These are phyloP conservation scores for Lytechinus pictus DNA, from an alignment of 35 echinoderm and acorn worm genomes.

Conservation along the genomic window DNA sequence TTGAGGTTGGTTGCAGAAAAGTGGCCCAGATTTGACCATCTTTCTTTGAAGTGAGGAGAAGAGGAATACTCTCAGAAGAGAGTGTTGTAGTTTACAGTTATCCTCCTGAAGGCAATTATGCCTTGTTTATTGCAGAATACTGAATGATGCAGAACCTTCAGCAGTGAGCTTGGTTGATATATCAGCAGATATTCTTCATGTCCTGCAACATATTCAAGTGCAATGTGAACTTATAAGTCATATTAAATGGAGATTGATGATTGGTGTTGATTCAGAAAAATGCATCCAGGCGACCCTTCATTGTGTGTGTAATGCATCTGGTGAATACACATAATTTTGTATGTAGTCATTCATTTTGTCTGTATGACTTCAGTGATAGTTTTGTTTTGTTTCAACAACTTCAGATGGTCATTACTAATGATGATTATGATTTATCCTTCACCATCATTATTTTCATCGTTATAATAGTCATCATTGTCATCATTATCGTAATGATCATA, in stretches of 20 bases:
- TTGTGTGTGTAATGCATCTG: background rate
- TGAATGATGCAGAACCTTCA: background rate
- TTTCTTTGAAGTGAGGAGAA: background rate
- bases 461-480: background rate
- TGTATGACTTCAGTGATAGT: background rate
- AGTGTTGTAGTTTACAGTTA: background rate
- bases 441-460: background rate
- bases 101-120: background rate
- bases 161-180: background rate
- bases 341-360: background rate
- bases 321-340: background rate
- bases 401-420: background rate
- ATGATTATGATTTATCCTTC: background rate
- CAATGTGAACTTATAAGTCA: background rate
- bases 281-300: background rate
- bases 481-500: background rate
- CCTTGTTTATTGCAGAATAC: background rate
- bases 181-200: background rate
- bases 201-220: background rate
- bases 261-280: background rate
- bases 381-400: too few relatives aligned
- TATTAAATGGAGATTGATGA: background rate
- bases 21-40: constrained; percentile 3
- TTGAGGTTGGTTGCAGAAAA: background rate
- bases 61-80: background rate